Base-by-base conservation (phyloP, 2,888 invertebrate genomes). In the Laspeyria flexula region DNA sequence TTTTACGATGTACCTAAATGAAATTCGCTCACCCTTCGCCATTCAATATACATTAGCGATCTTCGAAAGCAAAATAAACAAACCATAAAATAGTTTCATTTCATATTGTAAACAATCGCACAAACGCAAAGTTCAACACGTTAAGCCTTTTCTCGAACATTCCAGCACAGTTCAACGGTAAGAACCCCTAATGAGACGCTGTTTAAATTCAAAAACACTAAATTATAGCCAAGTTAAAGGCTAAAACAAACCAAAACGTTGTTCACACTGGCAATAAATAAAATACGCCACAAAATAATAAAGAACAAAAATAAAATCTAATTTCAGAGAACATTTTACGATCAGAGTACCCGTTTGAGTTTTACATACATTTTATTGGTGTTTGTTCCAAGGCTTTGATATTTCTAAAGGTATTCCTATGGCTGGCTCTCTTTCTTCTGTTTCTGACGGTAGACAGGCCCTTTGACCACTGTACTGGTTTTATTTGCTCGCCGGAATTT, bases 301-400 rank as follows among this genome's bases (percentile, higher is more conserved):
- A 65, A 65, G 52, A 44, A 47, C 42, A 54, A 65, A n/a, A 68
- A 65, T 68, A 65, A 65, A 68, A 55, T 60, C 60, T 56, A 60
- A 68, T 65, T 68, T 56, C 50, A 53, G 52, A 56, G 55, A 65
- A 30, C 29, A 29, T 44, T 50, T 65, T 65, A 65, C 60, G 65
- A 68, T 55, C 65, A 33, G 48, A 33, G 33, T 29, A 43, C 47
- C 34, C 60, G 51, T 68, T 64, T 57, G 50, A 68, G 60, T 65
- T 65, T 65, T 60, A 68, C 69, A 65, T 68, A 64, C 56, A 64
- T 68, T 65, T 65, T 65, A 68, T 68, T 60, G 60, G 65, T 68
- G 60, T 65, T 65, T 65, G 65, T 68, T 60, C 65, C 60, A 57
- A 64, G 48, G 56, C 65, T 60, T 60, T 60, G 65, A 68, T 65